phyloP scores from a whole-genome alignment of 2,888 invertebrate genomes.

The Mythimna loreyi region DNA sequence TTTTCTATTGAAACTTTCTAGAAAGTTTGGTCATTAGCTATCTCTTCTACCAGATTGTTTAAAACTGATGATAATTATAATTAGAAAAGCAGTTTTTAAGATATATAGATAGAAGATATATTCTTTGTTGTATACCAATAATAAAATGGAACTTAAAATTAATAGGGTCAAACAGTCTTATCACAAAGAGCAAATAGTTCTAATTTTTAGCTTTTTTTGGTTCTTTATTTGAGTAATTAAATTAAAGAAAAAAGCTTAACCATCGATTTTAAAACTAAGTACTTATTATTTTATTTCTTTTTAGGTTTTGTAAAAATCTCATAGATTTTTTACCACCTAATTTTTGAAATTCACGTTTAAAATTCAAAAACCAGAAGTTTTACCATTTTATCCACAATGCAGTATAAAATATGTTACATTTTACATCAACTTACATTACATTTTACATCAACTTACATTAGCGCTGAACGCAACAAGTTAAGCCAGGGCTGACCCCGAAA shows the following conservation, averaged over 20 bases:
- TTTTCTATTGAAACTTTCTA: constrained; percentile 1
- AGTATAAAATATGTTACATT: constrained; percentile 57
- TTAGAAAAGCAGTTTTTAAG: neutral
- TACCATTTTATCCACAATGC: constrained; percentile 24
- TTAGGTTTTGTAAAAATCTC: neutral
- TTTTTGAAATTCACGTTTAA: neutral
- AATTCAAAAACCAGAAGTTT: too few species aligned
- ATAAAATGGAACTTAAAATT: too few species aligned
- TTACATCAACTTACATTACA: constrained; percentile 63
- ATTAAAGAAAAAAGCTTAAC: neutral
- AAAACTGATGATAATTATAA: too few species aligned
- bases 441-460: constrained; percentile 63
- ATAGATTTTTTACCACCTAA: neutral
- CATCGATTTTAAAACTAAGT: neutral
- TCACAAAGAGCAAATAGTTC: too few species aligned
- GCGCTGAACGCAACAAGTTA: constrained; percentile 81
- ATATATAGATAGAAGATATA: too few species aligned
- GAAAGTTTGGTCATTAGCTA: neutral
- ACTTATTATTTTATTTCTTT: neutral
- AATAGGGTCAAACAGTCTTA: too few species aligned
- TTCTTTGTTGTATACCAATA: too few species aligned
- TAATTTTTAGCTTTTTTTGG: neutral
- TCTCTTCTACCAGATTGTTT: neutral
- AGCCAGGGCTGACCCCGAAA: constrained; percentile 65
- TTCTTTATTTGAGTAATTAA: neutral